These are phyloP conservation scores for Glaucomys volans DNA, from an alignment of 2,113 vertebrate genomes.

Conservation along the genomic window DNA sequence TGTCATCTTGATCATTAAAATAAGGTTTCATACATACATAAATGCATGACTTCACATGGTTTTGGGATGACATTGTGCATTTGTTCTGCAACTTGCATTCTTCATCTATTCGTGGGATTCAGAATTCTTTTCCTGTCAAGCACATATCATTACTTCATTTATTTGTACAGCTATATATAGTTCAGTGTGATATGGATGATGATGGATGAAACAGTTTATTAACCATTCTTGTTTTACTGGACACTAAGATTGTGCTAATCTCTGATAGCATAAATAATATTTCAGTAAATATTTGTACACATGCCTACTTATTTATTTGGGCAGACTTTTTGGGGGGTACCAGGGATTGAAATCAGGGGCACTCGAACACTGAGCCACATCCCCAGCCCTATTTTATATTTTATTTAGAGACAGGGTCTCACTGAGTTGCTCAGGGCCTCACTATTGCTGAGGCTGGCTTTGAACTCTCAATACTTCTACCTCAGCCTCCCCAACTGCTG, in stretches of 20 bases:
- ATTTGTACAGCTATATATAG: constrained; percentile 38
- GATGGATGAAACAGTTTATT: constrained; percentile 35
- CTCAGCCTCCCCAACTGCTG: too few species aligned
- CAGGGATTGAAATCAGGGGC: too few species aligned
- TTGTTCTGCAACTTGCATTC: constrained; percentile 5
- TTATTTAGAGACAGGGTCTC: too few species aligned
- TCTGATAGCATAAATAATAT: constrained; percentile 15
- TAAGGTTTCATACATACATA: not conserved
- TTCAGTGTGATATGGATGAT: not conserved
- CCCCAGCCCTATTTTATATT: too few species aligned
- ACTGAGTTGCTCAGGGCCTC: too few species aligned
- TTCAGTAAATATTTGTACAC: constrained; percentile 1
- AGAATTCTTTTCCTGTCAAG: constrained; percentile 12
- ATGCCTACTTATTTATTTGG: not conserved
- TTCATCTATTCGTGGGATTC: not conserved
- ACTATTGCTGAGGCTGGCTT: too few species aligned
- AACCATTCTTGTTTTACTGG: not conserved
- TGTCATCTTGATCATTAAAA: not conserved
- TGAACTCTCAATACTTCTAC: too few species aligned
- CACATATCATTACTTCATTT: not conserved
- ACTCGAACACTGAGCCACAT: too few species aligned
- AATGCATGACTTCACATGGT: not conserved
- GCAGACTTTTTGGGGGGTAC: not conserved
- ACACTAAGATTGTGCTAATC: not conserved
- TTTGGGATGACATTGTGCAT: not conserved